Evolutionary conservation across 2,797 vertebrate genomes (phyloP), one percentile per base, ranked within the genome.

Genomic region (Anabas testudineus): DNA sequence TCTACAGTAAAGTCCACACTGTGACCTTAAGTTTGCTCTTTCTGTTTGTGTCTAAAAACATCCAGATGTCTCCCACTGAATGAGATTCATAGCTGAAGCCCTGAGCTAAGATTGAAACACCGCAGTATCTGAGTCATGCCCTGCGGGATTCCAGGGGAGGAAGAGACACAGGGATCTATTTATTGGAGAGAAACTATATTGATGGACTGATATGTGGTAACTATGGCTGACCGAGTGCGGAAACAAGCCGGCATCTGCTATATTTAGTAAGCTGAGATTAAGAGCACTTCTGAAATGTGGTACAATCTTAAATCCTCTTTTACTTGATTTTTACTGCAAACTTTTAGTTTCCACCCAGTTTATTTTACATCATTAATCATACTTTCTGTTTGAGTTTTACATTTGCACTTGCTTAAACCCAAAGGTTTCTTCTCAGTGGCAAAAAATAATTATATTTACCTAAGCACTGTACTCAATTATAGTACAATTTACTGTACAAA

Each of bases 11-110:
- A 45, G 63, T 73, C 65, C 74, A 75, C 72, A 79, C 76, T 19
- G 15, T 59, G 85, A 78, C 67, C 74, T 78, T 76, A 78, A 53
- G 30, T 68, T 68, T 22, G 71, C 67, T 68, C 69, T 78, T 79
- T 80, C 47, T 61, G 55, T 37, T 59, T 70, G 57, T 42, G 21
- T 56, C 52, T 61, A 60, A 69, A 64, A 71, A 42, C 66, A 65
- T 65, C 73, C 67, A 65, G 67, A 67, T 52, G 63, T 62, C 49
- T 53, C 30, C 26, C 37, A 22, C 32, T 46, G 26, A 67, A 78
- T 61, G 66, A 83, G 62, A 76, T 71, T 71, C 62, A 59, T 5
- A 73, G 64, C 71, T 0, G 36, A 26, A 36, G 21, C 71, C 47
- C 55, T 47, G 67, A 39, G 55, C 56, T 22, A 62, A 65, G 52